These are phyloP conservation scores for Cataglyphis cursor DNA, from an alignment of 2,888 invertebrate species.

Conservation along the genomic window DNA sequence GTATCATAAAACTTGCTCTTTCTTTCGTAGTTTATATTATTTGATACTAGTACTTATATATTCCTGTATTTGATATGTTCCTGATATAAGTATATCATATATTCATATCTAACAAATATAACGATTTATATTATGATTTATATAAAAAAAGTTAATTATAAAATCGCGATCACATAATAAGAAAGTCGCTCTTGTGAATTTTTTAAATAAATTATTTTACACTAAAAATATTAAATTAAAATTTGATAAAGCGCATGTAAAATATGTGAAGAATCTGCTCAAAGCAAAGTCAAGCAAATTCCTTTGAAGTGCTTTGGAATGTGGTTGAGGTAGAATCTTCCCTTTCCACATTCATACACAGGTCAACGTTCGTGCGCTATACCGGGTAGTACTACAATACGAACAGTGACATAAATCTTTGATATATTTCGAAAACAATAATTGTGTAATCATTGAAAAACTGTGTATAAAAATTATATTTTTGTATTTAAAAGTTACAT, in stretches of 20 bases:
- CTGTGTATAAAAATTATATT: not conserved
- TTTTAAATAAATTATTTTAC: constrained; percentile 19
- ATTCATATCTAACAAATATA: not conserved
- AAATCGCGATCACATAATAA: not conserved
- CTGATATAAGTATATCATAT: not conserved
- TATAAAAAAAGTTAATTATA: not conserved
- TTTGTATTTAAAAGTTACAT: not conserved
- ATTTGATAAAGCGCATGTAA: constrained; percentile 36
- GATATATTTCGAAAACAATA: constrained; percentile 29
- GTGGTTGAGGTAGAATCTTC: constrained; percentile 77
- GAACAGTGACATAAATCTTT: constrained; percentile 45
- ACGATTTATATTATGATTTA: constrained; percentile 10
- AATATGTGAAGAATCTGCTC: constrained; percentile 60
- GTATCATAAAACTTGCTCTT: constrained; percentile 12
- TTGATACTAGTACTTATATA: not conserved
- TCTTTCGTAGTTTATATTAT: not conserved
- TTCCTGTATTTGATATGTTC: not conserved
- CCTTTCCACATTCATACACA: constrained; percentile 64
- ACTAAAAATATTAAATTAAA: not conserved
- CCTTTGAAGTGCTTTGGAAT: constrained; percentile 75
- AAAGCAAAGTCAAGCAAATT: constrained; percentile 70
- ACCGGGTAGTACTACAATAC: constrained; percentile 70
- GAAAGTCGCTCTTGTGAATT: not conserved
- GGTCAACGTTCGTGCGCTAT: constrained; percentile 74
- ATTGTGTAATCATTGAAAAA: constrained; percentile 10